Base-by-base conservation (phyloP, 2,797 vertebrate genomes). In the Leptatherina wallacei region DNA sequence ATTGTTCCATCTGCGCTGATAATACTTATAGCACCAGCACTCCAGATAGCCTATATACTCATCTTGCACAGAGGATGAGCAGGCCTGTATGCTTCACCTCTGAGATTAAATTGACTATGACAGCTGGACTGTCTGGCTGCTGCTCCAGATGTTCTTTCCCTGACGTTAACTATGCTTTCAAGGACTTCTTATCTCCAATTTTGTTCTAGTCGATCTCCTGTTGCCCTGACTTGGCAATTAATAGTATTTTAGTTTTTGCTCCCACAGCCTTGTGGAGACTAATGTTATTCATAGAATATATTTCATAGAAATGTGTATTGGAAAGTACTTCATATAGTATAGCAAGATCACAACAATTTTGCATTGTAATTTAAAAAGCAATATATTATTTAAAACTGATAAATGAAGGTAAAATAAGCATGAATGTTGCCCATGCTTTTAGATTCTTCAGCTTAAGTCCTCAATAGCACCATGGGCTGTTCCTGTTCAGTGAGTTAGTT, bases 81-180 rank as follows among this genome's bases (percentile, higher is more conserved):
- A 14, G 33, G 69, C 71, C 40, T 61, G 61, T 55, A 65, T 65
- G 30, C 68, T 80, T 88, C 66, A 82, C 62, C 71, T 80, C 70
- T 60, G 52, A 85, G 79, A 88, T 77, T 57, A 69, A 85, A 89
- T 77, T 63, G 69, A 85, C 78, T 82, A 65, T 83, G 88, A 90
- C 92, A 92, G 82, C 66, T 81, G 69, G 80, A 83, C 84, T 73
- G 76, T 75, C 69, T 82, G 59, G 59, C 77, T 81, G 65, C 78
- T 88, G 12, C 56, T 85, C 85, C 88, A 90, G 81, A 89, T 90
- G 86, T 85, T 88, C 56, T 24, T 68, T 56, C 84, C 78, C 81
- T 73, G 77, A 63, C 83, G 79, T 76, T 86, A 73, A 52, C 73
- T 9, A 58, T 51, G 65, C 84, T 88, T 87, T 80, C 81, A 86